Conservation (phyloP, 2,113 vertebrate genomes). For the Donacobius atricapilla region DNA sequence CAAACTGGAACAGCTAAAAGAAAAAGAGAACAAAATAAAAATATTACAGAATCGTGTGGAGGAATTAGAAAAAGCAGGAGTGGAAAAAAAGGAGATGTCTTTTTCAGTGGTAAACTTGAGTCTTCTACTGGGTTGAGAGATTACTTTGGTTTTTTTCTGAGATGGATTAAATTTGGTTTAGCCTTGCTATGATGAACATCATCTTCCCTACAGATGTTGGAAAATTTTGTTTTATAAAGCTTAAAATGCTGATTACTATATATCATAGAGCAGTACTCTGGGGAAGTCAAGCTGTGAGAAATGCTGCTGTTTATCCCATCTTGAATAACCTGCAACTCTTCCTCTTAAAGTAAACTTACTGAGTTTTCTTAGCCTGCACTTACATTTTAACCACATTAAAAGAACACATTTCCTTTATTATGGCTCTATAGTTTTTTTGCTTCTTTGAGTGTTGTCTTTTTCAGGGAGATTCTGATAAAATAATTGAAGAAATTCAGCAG, state of each 20-base stretch:
- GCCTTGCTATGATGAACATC: neutral
- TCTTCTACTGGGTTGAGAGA: neutral
- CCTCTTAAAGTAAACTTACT: neutral
- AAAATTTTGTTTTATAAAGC: neutral
- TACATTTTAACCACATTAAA: neutral
- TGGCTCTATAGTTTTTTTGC: neutral
- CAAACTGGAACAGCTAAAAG: constrained; percentile 73
- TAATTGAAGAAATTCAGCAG: constrained; percentile 77
- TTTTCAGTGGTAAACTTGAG: constrained; percentile 55
- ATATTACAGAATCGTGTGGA: constrained; percentile 70
- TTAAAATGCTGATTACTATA: neutral
- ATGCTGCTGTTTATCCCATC: neutral
- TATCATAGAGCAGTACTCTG: neutral
- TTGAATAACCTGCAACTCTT: neutral
- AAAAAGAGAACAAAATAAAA: constrained; percentile 75
- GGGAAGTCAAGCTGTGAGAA: neutral
- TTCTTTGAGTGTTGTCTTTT: neutral
- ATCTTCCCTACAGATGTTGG: neutral
- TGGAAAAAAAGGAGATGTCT: neutral
- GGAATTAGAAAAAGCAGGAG: constrained; percentile 55
- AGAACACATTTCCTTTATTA: neutral
- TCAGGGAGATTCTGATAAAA: constrained; percentile 76
- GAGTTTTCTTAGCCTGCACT: neutral
- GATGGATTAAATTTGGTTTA: neutral
- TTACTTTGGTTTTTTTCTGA: neutral